Base-by-base conservation (phyloP, 1,140 invertebrate species). In the Thalassaphorura encarpata region DNA sequence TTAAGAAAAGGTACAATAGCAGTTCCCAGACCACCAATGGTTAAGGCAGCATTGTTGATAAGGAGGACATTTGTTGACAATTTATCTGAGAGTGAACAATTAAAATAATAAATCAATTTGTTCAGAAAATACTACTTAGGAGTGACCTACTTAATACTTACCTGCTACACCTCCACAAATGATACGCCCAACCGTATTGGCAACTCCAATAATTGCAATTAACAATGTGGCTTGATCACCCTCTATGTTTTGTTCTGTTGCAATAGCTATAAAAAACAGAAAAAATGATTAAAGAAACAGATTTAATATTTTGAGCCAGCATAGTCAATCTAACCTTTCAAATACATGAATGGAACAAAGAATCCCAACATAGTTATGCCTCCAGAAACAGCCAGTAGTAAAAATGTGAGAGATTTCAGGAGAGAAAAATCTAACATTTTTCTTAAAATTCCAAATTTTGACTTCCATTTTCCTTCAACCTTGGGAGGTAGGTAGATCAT, bases 361-460 rank as follows among this genome's bases (percentile, higher is more conserved):
- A 97, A 95, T 53, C 94, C 94, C 75, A 93, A 81, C 83, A 97
- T 87, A 0, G 90, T 95, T 19, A 97, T 78, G 60, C 90, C 87
- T 18, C 92, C 91, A 57, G 89, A 87, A 21, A 91, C 65, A 15
- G 87, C 83, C 16, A 97, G 74, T 24, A 96, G 74, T 23, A 92
- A 71, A 70, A 98, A 98, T 0, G 89, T 84, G 0, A 86, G 86
- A 50, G 88, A 90, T 66, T 80, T 80, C 4, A 98, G 76, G 0
- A 98, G 74, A 39, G 80, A 83, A 1, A 89, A 76, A 68, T 96
- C 90, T 66, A 96, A 77, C 84, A 94, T 88, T 21, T 83, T 89
- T 66, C 84, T 76, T 42, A 78, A 6, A 24, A 51, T 29, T 21
- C n/a, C 29, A 39, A 51, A 36, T 18, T 19, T 33, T 11, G 21